Base-by-base conservation (phyloP, 2,113 vertebrate genomes). In the Scatophagus argus region DNA sequence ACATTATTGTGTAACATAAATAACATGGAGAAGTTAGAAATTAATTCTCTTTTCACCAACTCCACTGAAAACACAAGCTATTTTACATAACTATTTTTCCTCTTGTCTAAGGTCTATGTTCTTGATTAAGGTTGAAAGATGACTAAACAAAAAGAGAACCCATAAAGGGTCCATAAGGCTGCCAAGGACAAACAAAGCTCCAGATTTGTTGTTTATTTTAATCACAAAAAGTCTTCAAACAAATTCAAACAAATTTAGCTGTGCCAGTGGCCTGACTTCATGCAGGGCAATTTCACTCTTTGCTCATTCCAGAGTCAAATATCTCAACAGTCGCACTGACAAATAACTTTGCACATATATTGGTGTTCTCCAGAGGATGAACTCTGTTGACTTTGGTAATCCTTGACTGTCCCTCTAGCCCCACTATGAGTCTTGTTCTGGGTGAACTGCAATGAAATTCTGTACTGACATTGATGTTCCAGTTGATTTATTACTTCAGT, bases 11-110 rank as follows among this genome's bases (percentile, higher is more conserved):
- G 55, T n/a, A 76, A 66, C 9, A 59, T 19, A 19, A 62, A 67
- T 47, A 34, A 54, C 27, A 68, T 38, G 58, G 32, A 87, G 73
- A 83, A 72, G 54, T 85, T 32, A 41, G 34, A 65, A 79, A 34
- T 2, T 16, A 1, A 47, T 6, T 72, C 19, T 23, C 63, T 34
- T 10, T 27, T 52, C 32, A 58, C 8, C 31, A 62, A 47, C 11
- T 51, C 16, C 8, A 77, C 68, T 21, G 17, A 52, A 36, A 72
- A 60, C 43, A 75, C 36, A 12, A 52, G 6, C 11, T 38, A 44
- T 44, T 72, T 75, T 47, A n/a, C 32, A 47, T 39, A 56, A 58
- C 19, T 23, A 32, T 46, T 52, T 60, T 63, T 43, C 25, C 27
- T 7, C 2, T 13, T 21, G n/a, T 27, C 23, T 10, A 14, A 74